A percentile compares a stretch with the other conserved stretches of the same genome.
phyloP scores from a whole-genome alignment of 2,797 vertebrate genomes.

The Menidia menidia region DNA sequence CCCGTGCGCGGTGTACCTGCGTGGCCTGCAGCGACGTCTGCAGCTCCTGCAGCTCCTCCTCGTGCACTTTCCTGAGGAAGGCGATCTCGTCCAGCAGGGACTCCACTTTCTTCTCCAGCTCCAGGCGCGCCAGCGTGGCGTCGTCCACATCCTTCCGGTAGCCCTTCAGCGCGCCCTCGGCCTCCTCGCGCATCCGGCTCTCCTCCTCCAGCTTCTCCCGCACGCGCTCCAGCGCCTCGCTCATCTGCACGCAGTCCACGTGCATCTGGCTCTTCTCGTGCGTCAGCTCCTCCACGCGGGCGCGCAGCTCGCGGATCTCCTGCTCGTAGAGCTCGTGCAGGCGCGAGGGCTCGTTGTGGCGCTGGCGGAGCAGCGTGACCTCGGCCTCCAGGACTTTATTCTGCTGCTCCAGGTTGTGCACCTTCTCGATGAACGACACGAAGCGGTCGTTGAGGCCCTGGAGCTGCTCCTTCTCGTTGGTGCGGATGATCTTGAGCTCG shows the following conservation, averaged over 20 bases:
- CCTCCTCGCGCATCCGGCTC: conserved; percentile 81
- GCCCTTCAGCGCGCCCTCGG: conserved; percentile 81
- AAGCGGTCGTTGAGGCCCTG: conserved; percentile 86
- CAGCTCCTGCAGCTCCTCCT: conserved; percentile 87
- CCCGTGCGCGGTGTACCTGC: conserved; percentile 70
- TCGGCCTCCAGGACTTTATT: conserved; percentile 86
- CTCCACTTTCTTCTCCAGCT: conserved; percentile 89
- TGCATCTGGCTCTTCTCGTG: conserved; percentile 87
- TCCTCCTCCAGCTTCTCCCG: conserved; percentile 83
- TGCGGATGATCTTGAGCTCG: conserved; percentile 87
- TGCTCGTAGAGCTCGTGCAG: conserved; percentile 87
- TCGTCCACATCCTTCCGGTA: conserved; percentile 88
- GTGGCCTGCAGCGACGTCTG: conserved; percentile 82
- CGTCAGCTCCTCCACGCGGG: conserved; percentile 83
- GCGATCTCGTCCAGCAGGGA: conserved; percentile 87
- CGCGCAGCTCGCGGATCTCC: conserved; percentile 85
- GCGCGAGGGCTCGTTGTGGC: conserved; percentile 83
- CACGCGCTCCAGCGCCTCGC: conserved; percentile 79
- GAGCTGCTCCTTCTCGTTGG: conserved; percentile 87
- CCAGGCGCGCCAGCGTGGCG: conserved; percentile 83
- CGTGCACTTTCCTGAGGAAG: conserved; percentile 87
- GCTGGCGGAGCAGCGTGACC: conserved; percentile 84
- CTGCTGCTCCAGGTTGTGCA: conserved; percentile 86
- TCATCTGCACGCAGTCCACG: conserved; percentile 84
- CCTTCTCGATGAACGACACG: conserved; percentile 88